Evolutionary conservation across 2,888 invertebrate genomes (phyloP).

Genomic region (Parapristionchus giblindavisi): DNA sequence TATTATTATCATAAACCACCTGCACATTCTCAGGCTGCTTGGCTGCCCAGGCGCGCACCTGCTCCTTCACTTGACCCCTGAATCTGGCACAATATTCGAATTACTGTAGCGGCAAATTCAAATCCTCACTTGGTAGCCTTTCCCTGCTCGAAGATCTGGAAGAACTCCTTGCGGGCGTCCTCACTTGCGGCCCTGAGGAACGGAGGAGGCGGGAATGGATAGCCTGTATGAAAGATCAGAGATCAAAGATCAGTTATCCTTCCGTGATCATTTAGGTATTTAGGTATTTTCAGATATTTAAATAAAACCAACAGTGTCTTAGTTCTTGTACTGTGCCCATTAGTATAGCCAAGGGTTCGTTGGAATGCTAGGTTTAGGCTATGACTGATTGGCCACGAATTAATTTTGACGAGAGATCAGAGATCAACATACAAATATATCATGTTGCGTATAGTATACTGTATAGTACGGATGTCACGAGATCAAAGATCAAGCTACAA

Average conservation of each 20-base stretch:
- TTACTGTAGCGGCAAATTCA: not conserved
- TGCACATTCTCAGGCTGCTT: constrained; percentile 28
- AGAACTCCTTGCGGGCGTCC: constrained; percentile 37
- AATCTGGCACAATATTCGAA: not conserved
- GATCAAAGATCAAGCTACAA: not conserved
- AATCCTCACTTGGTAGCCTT: constrained; percentile 26
- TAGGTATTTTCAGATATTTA: too few species aligned
- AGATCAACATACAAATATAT: too few species aligned
- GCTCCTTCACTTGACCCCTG: constrained; percentile 34
- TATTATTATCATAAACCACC: not conserved
- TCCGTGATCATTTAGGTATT: too few species aligned
- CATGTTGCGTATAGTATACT: too few species aligned
- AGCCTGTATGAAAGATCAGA: constrained; percentile 3
- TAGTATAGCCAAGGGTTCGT: too few species aligned
- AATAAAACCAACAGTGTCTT: too few species aligned
- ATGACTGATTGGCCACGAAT: too few species aligned
- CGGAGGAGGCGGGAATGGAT: constrained; percentile 33
- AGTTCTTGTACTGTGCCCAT: too few species aligned
- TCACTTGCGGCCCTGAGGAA: constrained; percentile 33
- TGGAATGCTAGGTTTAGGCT: too few species aligned
- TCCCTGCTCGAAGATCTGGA: constrained; percentile 30
- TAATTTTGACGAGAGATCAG: not conserved
- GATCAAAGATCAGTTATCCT: not conserved
- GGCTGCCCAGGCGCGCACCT: constrained; percentile 23
- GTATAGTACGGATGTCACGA: too few species aligned